Conservation (phyloP, 2,888 invertebrate species). For the Epinotia demarniana region DNA sequence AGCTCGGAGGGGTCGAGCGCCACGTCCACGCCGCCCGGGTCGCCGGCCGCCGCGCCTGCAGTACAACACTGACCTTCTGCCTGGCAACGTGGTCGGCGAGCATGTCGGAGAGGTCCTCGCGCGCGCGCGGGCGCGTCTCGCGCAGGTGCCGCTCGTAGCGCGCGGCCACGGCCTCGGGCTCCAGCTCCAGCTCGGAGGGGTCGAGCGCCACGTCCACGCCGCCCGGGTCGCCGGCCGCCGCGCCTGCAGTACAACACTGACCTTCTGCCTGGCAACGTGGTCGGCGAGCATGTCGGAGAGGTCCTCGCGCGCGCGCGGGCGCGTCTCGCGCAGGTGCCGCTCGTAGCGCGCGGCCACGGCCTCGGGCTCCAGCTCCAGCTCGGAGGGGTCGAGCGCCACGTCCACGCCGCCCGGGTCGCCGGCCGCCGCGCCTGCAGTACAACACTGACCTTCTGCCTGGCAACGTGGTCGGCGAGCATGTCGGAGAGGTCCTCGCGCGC, state of each 20-base stretch:
- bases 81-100: conserved; percentile 98
- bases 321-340: conserved; percentile 96
- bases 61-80: conserved; percentile 89
- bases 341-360: conserved; percentile 98
- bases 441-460: conserved; percentile 92
- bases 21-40: conserved; percentile 93
- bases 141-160: conserved; percentile 98
- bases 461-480: conserved; percentile 99
- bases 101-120: conserved; percentile 99
- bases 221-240: conserved; percentile 74
- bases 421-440: conserved; percentile 48
- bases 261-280: conserved; percentile 98
- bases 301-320: conserved; percentile 96
- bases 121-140: conserved; percentile 94
- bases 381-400: conserved; percentile 98
- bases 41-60: conserved; percentile 52
- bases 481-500: conserved; percentile 98
- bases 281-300: conserved; percentile 99
- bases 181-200: conserved; percentile 98
- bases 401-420: conserved; percentile 91
- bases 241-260: conserved; percentile 60
- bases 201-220: conserved; percentile 98
- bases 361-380: conserved; percentile 97
- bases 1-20: conserved; percentile 98
- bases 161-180: conserved; percentile 97